Evolutionary conservation across 2,113 vertebrate species (phyloP), one percentile per base, ranked within the genome.

Genomic region (Callithrix jacchus): DNA sequence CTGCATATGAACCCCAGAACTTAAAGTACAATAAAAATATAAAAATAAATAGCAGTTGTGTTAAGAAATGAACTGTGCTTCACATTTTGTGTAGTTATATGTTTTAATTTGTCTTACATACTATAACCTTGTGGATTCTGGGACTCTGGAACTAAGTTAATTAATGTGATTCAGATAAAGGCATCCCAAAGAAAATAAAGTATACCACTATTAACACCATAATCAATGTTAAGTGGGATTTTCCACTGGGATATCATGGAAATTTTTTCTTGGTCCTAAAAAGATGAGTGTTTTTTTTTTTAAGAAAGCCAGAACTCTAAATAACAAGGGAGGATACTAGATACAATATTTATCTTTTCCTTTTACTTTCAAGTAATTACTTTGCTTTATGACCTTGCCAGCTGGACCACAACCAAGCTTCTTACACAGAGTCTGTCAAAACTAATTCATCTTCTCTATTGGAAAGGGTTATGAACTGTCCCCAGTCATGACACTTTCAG

Each of bases 261-360:
- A 83, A 77, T 49, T 81, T 80, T 93, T 86, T 58, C 70, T 95
- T 79, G 84, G 56, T 64, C 37, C 25, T 66, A 91, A 83, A 61
- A 94, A 66, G 13, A 87, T 96, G 13, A 89, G 80, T 93, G 76
- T 74, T 21, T 82, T 66, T 90, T 85, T 23, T 92, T 79, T 89
- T 66, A 10, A 94, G 77, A 88, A 61, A 96, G 11, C 37, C 70
- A 92, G 79, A 86, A 71, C 89, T 85, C 58, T 35, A 77, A 91
- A 61, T 79, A 91, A 95, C 42, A n/a, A 93, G 40, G 70, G 58
- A 97, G 85, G 81, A 82, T 66, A 73, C 23, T 88, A 58, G 81
- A 96, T 95, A 97, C 76, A 96, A 42, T 97, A 91, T 96, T 94
- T 97, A 88, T 95, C 85, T 82, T 97, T 95, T 91, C 45, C 56